Percentiles rank a stretch among this genome's conserved stretches.
phyloP scores from a whole-genome alignment of 1,140 invertebrate genomes.

The Ceratina japonica region DNA sequence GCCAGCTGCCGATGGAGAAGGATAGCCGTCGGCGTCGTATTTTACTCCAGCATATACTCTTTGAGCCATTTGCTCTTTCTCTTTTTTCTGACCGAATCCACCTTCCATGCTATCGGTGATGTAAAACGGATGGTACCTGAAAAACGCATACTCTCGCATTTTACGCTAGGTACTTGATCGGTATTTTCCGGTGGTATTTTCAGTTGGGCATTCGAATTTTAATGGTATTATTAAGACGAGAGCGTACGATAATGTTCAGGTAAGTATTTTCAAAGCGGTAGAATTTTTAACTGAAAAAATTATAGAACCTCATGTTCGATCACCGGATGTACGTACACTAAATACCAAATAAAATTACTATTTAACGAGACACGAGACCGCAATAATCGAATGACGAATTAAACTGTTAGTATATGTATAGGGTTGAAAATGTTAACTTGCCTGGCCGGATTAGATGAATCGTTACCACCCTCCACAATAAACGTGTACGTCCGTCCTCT shows the following conservation, averaged over 20 bases:
- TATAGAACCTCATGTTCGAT: no score
- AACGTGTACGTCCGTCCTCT: slow-evolving; percentile 94
- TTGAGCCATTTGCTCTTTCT: slow-evolving; percentile 84
- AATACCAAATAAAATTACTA: no score
- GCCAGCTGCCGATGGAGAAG: slow-evolving; percentile 88
- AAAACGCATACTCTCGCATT: not conserved
- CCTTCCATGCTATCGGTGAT: slow-evolving; percentile 93
- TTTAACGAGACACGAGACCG: no score
- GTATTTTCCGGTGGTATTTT: no score
- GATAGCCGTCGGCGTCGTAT: slow-evolving; percentile 86
- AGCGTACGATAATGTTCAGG: no score
- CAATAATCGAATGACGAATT: not conserved
- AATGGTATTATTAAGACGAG: no score
- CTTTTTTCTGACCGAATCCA: slow-evolving; percentile 88
- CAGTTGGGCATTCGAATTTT: not conserved
- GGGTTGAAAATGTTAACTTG: slow-evolving; percentile 62
- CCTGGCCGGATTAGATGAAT: slow-evolving; percentile 84
- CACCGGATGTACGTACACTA: no score
- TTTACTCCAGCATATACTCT: slow-evolving; percentile 90
- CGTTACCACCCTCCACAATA: slow-evolving; percentile 89
- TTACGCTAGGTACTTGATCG: no score
- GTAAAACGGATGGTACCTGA: slow-evolving; percentile 95
- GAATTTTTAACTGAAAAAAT: no score
- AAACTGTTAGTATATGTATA: not conserved
- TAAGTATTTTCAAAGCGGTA: no score